Base-by-base conservation (phyloP, 2,113 vertebrate genomes). In the Myotis brandtii region DNA sequence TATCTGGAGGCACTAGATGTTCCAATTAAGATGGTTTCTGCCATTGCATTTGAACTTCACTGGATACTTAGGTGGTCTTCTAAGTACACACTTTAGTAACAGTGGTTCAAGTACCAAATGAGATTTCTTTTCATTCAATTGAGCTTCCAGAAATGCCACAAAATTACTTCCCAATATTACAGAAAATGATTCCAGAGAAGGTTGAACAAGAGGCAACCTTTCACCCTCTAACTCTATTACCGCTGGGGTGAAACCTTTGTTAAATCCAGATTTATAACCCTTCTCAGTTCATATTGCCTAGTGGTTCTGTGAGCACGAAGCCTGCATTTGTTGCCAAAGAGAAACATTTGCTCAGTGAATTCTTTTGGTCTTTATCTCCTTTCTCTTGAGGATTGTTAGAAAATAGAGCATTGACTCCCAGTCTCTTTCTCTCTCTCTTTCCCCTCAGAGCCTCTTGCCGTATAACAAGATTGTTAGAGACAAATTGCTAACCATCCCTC, bases 381-480 rank as follows among this genome's bases (percentile, higher is more conserved):
- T 95, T 75, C 94, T 92, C 96, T 93, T 95, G 91, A 96, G 97
- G 62, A 95, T 96, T 96, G 94, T 94, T 97, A 89, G 95, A 86
- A 97, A 98, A 97, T 82, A 89, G 93, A 93, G 73, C 80, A 97
- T 93, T 98, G 97, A 95, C 56, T 46, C 2, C 8, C 0, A 27
- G 32, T 81, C 84, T 96, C 62, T 95, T 67, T 17, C 7, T 87
- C 14, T 90, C 86, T 90, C 86, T 96, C 94, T 87, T 93, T 96
- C 95, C 95, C 93, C 70, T 92, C 69, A 91, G 93, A 97, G 97
- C 89, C 76, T 96, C 91, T 96, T 94, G 89, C 62, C 69, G 14
- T 94, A 75, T 91, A 98, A 94, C 75, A 89, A 97, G 91, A 98
- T 95, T 97, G 90, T 95, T 96, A 98, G 97, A 95, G 98, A 97